A percentile compares a stretch with the other conserved stretches of the same genome.
phyloP scores from a whole-genome alignment of 2,113 vertebrate species.

The Australoheros scitulus region DNA sequence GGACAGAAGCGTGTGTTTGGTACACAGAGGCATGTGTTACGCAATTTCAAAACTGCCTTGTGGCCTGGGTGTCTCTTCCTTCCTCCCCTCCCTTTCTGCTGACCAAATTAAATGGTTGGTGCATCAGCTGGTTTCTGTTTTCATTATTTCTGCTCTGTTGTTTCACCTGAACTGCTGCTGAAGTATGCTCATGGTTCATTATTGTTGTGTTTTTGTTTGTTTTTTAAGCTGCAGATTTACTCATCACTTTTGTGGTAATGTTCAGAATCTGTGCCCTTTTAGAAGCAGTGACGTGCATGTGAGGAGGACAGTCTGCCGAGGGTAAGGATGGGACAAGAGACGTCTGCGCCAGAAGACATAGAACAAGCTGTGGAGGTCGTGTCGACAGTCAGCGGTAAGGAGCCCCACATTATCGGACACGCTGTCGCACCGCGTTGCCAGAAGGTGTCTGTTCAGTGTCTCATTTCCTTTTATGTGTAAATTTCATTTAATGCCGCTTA shows the following conservation, averaged over 20 bases:
- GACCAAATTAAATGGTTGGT: conserved; percentile 40
- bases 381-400: conserved; percentile 41
- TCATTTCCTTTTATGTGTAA: not conserved
- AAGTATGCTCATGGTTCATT: not conserved
- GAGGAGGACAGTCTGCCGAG: conserved; percentile 25
- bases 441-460: not conserved
- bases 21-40: conserved; percentile 36
- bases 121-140: conserved; percentile 26
- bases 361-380: conserved; percentile 37
- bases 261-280: not conserved
- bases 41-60: conserved; percentile 27
- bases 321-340: conserved; percentile 38
- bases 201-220: not conserved
- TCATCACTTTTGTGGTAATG: not conserved
- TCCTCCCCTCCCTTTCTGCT: conserved; percentile 43
- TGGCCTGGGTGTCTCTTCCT: conserved; percentile 24
- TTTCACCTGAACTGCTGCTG: conserved; percentile 10
- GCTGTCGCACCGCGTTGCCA: not conserved
- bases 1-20: conserved; percentile 24
- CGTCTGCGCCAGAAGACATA: conserved; percentile 27
- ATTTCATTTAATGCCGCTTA: not conserved
- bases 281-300: conserved; percentile 4
- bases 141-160: not conserved
- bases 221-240: not conserved
- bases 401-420: not conserved